Evolutionary conservation across 1,140 invertebrate genomes (phyloP), one percentile per base, ranked within the genome.

Genomic region (Cydia pomonella): DNA sequence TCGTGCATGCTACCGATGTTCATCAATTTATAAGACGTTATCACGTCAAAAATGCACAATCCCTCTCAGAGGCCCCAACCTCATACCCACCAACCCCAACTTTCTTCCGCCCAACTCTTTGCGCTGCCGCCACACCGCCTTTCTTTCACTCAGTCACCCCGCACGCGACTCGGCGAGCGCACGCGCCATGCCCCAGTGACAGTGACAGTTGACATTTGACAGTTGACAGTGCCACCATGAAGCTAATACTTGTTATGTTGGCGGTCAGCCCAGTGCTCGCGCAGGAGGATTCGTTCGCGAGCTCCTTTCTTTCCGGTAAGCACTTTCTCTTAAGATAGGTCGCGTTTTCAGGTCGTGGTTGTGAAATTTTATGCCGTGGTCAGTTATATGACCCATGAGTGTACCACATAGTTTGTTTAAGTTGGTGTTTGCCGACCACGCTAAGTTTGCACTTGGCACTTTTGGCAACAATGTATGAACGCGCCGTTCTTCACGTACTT

Each of bases 221-320:
- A 78, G 59, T 69, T 79, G 50, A 77, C 72, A 80, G 79, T 80
- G 53, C 63, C 81, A 84, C 79, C 81, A 86, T 84, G 82, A 82
- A 80, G 82, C 74, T 75, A 21, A 38, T 80, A 50, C 71, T 86
- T 63, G 73, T 86, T 41, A 18, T 90, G 69, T 80, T 82, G 62
- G 33, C 73, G 80, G 59, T 75, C 47, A 50, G 47, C 76, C 13
- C 79, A 76, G 63, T 83, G 85, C 63, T 75, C 77, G 73, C 77
- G 75, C 95, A 96, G 91, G 96, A 97, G 88, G 96, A 97, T 75
- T 97, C 96, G 12, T 93, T 97, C 80, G 95, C 96, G 76, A 95
- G 95, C 79, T 96, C 95, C 82, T 96, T 97, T 85, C 92, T 97
- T 18, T 96, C 96, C 93, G 96, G 96, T 97, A 93, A 82, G 80